Conservation (phyloP, 2,797 vertebrate genomes). For the Enteromius radiatus region DNA sequence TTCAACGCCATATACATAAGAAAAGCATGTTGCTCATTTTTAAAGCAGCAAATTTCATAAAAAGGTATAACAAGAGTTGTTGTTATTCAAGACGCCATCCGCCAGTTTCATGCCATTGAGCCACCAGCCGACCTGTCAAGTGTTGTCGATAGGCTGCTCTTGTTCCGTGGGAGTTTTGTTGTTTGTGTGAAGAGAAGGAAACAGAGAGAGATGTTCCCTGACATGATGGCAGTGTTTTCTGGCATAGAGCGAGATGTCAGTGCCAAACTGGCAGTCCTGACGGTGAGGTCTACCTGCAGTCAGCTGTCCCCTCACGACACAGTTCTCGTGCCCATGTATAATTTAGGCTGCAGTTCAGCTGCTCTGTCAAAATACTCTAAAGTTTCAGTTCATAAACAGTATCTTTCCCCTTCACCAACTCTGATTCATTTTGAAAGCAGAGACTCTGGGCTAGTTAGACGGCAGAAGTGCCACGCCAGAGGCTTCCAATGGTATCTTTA, state of each 20-base stretch:
- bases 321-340: constrained; percentile 63
- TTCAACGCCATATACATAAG: not conserved
- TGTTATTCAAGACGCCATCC: not conserved
- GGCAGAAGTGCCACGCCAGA: constrained; percentile 52
- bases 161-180: not conserved
- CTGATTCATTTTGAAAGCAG: constrained; percentile 58
- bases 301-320: constrained; percentile 43
- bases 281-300: constrained; percentile 47
- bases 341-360: constrained; percentile 62
- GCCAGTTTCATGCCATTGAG: not conserved
- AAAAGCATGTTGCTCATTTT: not conserved
- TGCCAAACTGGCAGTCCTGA: constrained; percentile 23
- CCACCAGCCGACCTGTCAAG: constrained; percentile 3
- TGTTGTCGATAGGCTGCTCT: not conserved
- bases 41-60: not conserved
- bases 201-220: constrained; percentile 17
- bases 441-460: constrained; percentile 26
- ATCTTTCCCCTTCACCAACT: constrained; percentile 46
- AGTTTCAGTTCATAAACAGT: constrained; percentile 57
- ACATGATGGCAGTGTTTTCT: constrained; percentile 21
- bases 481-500: constrained; percentile 58
- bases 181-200: constrained; percentile 1
- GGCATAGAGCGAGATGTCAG: constrained; percentile 1
- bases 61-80: not conserved
- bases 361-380: constrained; percentile 61